These are phyloP conservation scores for Pangasianodon gigas DNA, from an alignment of 2,113 vertebrate species.

Conservation along the genomic window DNA sequence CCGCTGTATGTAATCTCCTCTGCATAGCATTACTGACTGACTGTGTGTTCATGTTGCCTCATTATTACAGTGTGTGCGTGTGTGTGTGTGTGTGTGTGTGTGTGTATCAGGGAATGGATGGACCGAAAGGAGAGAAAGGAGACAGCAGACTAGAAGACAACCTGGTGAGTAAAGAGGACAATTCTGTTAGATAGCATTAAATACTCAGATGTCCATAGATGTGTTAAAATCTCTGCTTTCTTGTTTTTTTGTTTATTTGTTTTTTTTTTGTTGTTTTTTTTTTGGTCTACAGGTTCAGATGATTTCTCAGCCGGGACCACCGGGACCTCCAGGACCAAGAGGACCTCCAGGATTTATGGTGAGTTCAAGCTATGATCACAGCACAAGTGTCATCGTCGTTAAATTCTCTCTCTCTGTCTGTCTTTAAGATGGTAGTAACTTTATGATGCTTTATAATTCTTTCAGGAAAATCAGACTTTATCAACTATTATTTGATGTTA, in stretches of 20 bases:
- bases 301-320: slow-evolving; percentile 59
- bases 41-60: not conserved
- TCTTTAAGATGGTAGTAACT: not conserved
- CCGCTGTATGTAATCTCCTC: slow-evolving; percentile 75
- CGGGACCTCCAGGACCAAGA: slow-evolving; percentile 55
- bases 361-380: not conserved
- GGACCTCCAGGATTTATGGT: slow-evolving; percentile 59
- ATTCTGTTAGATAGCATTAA: not conserved
- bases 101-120: slow-evolving; percentile 80
- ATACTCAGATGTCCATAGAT: not conserved
- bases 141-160: slow-evolving; percentile 84
- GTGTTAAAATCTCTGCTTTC: not conserved
- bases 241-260: not conserved
- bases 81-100: slow-evolving; percentile 26
- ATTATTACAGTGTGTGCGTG: not conserved
- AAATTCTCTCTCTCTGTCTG: not conserved
- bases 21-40: not conserved
- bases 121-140: slow-evolving; percentile 87
- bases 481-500: not conserved
- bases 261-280: not conserved
- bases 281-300: slow-evolving; percentile 52
- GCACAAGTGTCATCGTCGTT: not conserved
- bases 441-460: not conserved
- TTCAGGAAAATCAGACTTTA: too few relatives aligned
- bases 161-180: slow-evolving; percentile 74